phyloP scores from a whole-genome alignment of 2,797 vertebrate species.

The Hemibagrus guttatus region DNA sequence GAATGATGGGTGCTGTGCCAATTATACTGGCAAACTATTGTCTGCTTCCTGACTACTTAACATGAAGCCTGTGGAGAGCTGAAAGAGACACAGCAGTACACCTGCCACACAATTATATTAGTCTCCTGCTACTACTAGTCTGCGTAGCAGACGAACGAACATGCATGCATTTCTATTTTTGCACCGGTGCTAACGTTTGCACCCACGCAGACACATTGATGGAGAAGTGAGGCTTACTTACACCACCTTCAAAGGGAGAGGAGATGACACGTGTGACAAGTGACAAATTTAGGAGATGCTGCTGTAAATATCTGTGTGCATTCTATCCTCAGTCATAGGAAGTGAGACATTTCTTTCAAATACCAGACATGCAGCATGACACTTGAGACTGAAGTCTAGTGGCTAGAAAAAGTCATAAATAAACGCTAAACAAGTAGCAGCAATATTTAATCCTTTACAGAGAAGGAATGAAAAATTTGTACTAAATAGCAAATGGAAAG shows the following conservation, averaged over 20 bases:
- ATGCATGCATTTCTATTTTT: neutral
- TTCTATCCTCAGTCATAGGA: neutral
- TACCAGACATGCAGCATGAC: constrained; percentile 1
- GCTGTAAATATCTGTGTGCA: neutral
- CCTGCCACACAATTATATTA: constrained; percentile 9
- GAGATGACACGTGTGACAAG: constrained; percentile 3
- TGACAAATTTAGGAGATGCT: neutral
- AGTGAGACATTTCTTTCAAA: constrained; percentile 17
- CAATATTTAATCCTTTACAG: neutral
- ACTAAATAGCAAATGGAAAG: neutral
- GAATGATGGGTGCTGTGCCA: constrained; percentile 21
- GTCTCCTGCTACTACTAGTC: constrained; percentile 5
- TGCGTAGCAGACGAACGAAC: neutral
- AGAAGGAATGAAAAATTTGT: neutral
- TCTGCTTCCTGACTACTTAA: constrained; percentile 15
- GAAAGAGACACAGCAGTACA: neutral
- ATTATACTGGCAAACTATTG: constrained; percentile 32
- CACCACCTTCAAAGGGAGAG: neutral
- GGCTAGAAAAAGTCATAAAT: constrained; percentile 8
- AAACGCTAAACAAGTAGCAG: neutral
- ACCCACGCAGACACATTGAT: constrained; percentile 10
- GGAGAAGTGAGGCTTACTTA: constrained; percentile 16
- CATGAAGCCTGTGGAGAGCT: constrained; percentile 18
- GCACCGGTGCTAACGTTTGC: neutral
- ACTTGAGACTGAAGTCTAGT: neutral